Evolutionary conservation across 2,113 vertebrate species (phyloP).

Genomic region (Typhlomys cinereus): DNA sequence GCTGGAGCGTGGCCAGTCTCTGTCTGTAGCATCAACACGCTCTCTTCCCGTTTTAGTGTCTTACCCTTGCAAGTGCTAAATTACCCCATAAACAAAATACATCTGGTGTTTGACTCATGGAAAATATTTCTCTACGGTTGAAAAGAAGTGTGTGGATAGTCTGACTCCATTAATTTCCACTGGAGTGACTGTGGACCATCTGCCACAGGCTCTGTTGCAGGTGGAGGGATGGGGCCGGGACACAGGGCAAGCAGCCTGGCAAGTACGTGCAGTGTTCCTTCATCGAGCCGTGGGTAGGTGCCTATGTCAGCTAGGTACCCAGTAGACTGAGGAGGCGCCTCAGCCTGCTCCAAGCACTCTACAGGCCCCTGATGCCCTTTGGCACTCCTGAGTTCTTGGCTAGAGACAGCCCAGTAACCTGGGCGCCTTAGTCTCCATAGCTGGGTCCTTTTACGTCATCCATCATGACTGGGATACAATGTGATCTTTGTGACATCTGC

Average conservation of each 20-base stretch:
- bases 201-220: conserved; percentile 79
- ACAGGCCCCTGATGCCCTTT: background rate
- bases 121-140: conserved; percentile 80
- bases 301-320: background rate
- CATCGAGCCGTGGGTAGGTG: background rate
- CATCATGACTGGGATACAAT: background rate
- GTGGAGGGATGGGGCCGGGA: background rate
- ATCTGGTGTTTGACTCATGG: conserved; percentile 81
- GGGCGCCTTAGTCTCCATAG: background rate
- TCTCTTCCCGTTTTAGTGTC: conserved; percentile 75
- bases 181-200: conserved; percentile 86
- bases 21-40: conserved; percentile 70
- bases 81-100: conserved; percentile 85
- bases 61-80: conserved; percentile 83
- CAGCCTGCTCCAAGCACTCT: background rate
- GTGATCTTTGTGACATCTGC: background rate
- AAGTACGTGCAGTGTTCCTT: accelerated
- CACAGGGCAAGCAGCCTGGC: background rate
- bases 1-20: conserved; percentile 29
- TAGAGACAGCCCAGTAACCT: background rate
- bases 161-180: conserved; percentile 88
- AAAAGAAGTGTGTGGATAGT: conserved; percentile 85
- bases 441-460: background rate
- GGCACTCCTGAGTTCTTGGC: background rate
- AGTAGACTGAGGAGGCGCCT: background rate